Evolutionary conservation across 2,113 vertebrate genomes (phyloP), one percentile per base, ranked within the genome.

Genomic region (Egretta garzetta): DNA sequence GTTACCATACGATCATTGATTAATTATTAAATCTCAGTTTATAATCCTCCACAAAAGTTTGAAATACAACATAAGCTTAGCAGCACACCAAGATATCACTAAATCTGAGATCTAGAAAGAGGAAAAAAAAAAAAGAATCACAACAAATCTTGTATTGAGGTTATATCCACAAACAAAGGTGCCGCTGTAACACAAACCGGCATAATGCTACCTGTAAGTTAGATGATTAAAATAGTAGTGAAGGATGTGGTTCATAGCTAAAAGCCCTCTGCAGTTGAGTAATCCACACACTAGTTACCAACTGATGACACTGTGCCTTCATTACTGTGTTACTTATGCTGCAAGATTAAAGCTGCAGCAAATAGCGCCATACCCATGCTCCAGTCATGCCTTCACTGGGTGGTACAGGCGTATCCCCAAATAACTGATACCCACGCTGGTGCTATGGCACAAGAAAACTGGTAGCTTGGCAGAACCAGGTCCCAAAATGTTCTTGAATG

Each of bases 261-360:
- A 75, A 94, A 71, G 1, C 37, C 10, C 32, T 50, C 17, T 63
- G 70, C 26, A 33, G 49, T 63, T 95, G 45, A 71, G 49, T 4
- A 77, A 62, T 41, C 32, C 55, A 19, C n/a, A 59, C 1, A 19
- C 5, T 2, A 26, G 32, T 53, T 35, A 56, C 23, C 21, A 32
- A 24, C 43, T 19, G 59, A 26, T 63, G 45, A 41, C 55, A 35
- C 12, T 7, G 35, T 5, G 5, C 60, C 80, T 73, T 67, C 80
- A 15, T 33, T 14, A 18, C 41, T 2, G 21, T 0, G 23, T 73
- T 73, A 13, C 32, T n/a, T 11, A 28, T 0, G 0, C 41, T 50
- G 8, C 4, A 9, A 18, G 37, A 37, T 6, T 1, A 9, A 18
- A 71, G 86, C 63, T 45, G 39, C 55, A 53, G 52, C 4, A 39